phyloP scores from a whole-genome alignment of 2,113 vertebrate genomes.

The Pandion haliaetus region DNA sequence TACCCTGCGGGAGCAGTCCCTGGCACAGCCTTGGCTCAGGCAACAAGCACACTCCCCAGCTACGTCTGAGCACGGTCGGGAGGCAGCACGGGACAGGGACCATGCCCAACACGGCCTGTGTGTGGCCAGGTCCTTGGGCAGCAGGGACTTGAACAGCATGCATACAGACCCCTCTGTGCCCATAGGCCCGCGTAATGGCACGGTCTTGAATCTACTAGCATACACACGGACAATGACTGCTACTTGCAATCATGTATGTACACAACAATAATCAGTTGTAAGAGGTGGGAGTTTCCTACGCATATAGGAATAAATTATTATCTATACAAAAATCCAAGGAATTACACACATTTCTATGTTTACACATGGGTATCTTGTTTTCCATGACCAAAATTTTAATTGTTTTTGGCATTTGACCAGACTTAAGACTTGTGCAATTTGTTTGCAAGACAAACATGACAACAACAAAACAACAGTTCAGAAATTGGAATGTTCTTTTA shows the following conservation, averaged over 20 bases:
- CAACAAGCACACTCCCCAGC: not conserved
- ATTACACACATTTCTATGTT: not conserved
- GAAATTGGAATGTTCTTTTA: not conserved
- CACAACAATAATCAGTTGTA: not conserved
- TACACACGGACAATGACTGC: fast-evolving
- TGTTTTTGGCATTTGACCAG: not conserved
- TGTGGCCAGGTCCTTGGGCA: not conserved
- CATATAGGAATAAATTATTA: not conserved
- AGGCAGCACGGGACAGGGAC: not conserved
- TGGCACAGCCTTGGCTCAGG: not conserved
- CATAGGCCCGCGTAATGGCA: fast-evolving
- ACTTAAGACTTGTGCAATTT: not conserved
- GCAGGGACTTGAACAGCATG: not conserved
- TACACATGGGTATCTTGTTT: not conserved
- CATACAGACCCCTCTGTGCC: not conserved
- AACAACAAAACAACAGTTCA: not conserved
- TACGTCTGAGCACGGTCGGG: fast-evolving
- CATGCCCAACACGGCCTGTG: fast-evolving
- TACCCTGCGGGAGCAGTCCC: not conserved
- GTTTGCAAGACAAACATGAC: not conserved
- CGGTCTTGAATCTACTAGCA: fast-evolving
- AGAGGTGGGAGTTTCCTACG: not conserved
- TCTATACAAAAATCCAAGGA: not conserved
- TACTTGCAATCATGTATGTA: not conserved
- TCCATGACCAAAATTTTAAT: not conserved